phyloP scores from a whole-genome alignment of 2,113 vertebrate genomes.

The Stegostoma tigrinum region DNA sequence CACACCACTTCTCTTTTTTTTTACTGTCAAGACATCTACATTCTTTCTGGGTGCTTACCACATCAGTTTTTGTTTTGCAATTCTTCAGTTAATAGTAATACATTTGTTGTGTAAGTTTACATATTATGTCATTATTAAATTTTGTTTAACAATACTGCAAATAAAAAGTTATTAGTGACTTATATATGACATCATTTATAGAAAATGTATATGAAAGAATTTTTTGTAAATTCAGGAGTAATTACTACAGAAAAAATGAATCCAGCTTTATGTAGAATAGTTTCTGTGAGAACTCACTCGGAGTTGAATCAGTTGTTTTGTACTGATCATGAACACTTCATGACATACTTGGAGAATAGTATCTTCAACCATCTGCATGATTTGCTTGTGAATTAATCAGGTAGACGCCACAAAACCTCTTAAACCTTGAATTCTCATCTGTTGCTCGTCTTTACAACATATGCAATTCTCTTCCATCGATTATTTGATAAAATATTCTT shows the following conservation, averaged over 20 bases:
- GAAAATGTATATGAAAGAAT: neutral
- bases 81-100: constrained; percentile 24
- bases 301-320: neutral
- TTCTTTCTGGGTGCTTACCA: neutral
- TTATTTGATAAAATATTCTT: constrained; percentile 21
- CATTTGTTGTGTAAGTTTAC: neutral
- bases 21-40: constrained; percentile 18
- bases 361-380: neutral
- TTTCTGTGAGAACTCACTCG: neutral
- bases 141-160: neutral
- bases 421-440: neutral
- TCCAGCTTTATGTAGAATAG: neutral
- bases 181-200: neutral
- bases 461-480: neutral
- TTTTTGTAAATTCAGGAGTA: neutral
- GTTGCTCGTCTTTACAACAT: constrained; percentile 10
- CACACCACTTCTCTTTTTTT: constrained; percentile 5
- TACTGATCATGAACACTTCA: neutral
- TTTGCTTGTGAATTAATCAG: neutral
- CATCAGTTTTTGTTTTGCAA: neutral
- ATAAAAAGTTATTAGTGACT: neutral
- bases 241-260: neutral
- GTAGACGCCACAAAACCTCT: neutral
- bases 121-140: constrained; percentile 21
- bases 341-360: neutral